Evolutionary conservation across 2,888 invertebrate genomes (phyloP).

Genomic region (Empis livida): DNA sequence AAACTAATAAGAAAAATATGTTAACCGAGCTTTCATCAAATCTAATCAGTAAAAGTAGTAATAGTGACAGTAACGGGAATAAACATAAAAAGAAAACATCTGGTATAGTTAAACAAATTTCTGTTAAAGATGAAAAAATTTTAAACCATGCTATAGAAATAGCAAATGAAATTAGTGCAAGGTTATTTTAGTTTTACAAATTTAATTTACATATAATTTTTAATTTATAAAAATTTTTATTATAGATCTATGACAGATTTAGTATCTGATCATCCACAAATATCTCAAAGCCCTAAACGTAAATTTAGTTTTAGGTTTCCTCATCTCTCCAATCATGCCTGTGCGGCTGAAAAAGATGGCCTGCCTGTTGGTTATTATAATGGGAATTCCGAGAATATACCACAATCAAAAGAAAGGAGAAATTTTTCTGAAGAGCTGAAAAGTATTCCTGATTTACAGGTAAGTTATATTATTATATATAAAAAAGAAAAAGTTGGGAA

Average conservation of each 20-base stretch:
- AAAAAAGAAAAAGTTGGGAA: too few species aligned
- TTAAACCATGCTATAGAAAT: slow-evolving; percentile 86
- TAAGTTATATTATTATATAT: too few species aligned
- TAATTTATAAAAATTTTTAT: background rate
- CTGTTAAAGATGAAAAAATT: slow-evolving; percentile 82
- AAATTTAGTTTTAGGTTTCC: slow-evolving; percentile 69
- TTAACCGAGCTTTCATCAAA: slow-evolving; percentile 47
- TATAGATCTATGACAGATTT: slow-evolving; percentile 47
- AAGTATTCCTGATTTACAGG: slow-evolving; percentile 77
- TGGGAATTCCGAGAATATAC: slow-evolving; percentile 32
- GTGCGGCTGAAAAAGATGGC: slow-evolving; percentile 19
- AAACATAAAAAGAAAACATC: slow-evolving; percentile 29
- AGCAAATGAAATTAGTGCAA: slow-evolving; percentile 79
- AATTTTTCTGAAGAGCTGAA: slow-evolving; percentile 86
- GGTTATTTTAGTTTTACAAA: slow-evolving; percentile 34
- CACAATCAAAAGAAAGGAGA: slow-evolving; percentile 40
- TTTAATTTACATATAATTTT: background rate
- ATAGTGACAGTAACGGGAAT: slow-evolving; percentile 24
- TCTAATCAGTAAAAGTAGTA: slow-evolving; percentile 22
- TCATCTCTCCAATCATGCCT: slow-evolving; percentile 25
- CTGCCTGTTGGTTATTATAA: slow-evolving; percentile 18
- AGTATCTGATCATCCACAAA: slow-evolving; percentile 41
- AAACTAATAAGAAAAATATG: slow-evolving; percentile 58
- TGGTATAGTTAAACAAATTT: slow-evolving; percentile 75
- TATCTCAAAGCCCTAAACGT: slow-evolving; percentile 54